Percentiles rank a stretch among this genome's conserved stretches.
Evolutionary conservation across 2,888 invertebrate genomes (phyloP).

Genomic region (Drosophila quinaria): DNA sequence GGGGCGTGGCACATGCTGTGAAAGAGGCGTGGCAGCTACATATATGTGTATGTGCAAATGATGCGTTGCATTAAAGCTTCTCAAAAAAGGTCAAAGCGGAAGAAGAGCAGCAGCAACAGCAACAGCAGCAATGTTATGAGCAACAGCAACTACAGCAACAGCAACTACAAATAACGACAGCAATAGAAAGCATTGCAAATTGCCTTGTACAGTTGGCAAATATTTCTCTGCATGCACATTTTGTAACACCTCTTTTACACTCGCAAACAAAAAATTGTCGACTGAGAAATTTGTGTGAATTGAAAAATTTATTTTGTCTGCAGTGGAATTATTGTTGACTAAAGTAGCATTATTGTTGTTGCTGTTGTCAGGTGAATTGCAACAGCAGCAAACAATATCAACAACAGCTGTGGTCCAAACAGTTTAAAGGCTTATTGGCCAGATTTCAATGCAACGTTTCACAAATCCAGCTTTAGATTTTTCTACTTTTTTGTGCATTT

Average conservation of each 20-base stretch:
- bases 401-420: conserved; percentile 17
- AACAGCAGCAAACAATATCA: conserved; percentile 6
- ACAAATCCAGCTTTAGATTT: conserved; percentile 29
- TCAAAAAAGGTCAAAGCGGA: conserved; percentile 45
- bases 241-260: conserved; percentile 17
- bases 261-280: conserved; percentile 5
- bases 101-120: conserved; percentile 15
- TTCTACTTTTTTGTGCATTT: neutral
- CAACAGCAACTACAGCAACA: conserved; percentile 10
- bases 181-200: conserved; percentile 44
- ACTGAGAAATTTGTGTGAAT: conserved; percentile 8
- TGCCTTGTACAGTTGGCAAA: conserved; percentile 31
- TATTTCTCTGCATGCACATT: conserved; percentile 39
- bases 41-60: conserved; percentile 35
- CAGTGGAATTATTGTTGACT: conserved; percentile 1
- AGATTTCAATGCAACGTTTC: conserved; percentile 19
- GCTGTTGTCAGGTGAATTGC: conserved; percentile 13
- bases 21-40: conserved; percentile 39
- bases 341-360: conserved; percentile 1
- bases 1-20: conserved; percentile 40
- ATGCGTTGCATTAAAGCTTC: conserved; percentile 22
- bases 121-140: conserved; percentile 1
- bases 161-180: conserved; percentile 17
- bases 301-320: conserved; percentile 25
- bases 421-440: conserved; percentile 30